Percentiles rank a stretch among this genome's conserved stretches.
phyloP scores from a whole-genome alignment of 2,888 invertebrate genomes.

The Lithophane leautieri region DNA sequence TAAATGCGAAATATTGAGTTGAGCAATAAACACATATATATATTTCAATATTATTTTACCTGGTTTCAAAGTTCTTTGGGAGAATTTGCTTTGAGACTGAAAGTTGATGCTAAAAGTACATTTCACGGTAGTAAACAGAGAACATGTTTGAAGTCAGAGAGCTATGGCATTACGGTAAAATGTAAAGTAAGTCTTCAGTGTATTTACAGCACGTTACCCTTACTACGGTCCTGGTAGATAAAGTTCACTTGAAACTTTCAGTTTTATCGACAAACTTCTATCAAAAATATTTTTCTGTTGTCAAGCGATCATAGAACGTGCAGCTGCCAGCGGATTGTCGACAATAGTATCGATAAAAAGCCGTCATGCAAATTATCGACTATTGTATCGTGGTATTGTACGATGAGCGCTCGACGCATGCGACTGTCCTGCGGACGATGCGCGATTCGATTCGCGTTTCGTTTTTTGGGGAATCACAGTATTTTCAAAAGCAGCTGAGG shows the following conservation, averaged over 20 bases:
- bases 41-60: conserved; percentile 19
- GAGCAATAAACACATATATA: no score
- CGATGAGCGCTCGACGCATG: conserved; percentile 72
- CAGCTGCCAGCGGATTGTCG: conserved; percentile 83
- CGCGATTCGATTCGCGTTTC: conserved; percentile 83
- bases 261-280: conserved; percentile 42
- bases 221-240: background rate
- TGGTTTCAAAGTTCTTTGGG: conserved; percentile 21
- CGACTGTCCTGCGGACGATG: conserved; percentile 82
- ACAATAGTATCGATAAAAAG: conserved; percentile 87
- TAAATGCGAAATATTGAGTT: no score
- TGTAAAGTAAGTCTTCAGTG: conserved; percentile 28
- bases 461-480: conserved; percentile 80
- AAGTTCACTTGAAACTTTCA: conserved; percentile 38
- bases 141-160: conserved; percentile 41
- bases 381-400: conserved; percentile 85
- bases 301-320: conserved; percentile 57
- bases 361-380: conserved; percentile 89
- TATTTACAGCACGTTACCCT: conserved; percentile 31
- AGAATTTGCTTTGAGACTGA: conserved; percentile 15
- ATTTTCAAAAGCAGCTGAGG: conserved; percentile 82
- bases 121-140: conserved; percentile 45
- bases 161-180: conserved; percentile 39
- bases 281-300: conserved; percentile 40
- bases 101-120: conserved; percentile 33